These are phyloP conservation scores for Eonycteris spelaea DNA, from an alignment of 2,113 vertebrate genomes.

Conservation along the genomic window DNA sequence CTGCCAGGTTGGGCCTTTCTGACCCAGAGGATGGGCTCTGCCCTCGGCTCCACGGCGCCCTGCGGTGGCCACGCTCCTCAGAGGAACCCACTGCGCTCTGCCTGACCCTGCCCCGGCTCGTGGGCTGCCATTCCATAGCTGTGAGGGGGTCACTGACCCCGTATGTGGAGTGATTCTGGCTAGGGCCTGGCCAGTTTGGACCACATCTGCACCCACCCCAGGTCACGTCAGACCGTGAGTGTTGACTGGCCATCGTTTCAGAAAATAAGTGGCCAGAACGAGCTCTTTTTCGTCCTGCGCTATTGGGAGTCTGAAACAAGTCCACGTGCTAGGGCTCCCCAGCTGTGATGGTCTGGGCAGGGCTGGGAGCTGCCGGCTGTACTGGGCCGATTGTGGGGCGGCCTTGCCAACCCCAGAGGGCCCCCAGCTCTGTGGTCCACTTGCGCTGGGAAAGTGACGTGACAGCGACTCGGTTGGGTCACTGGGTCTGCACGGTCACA, in stretches of 20 bases:
- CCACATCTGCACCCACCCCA: fast-evolving
- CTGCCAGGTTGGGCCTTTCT: neutral
- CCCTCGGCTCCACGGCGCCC: neutral
- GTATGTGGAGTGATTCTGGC: neutral
- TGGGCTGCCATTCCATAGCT: too few species aligned
- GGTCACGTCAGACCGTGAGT: fast-evolving
- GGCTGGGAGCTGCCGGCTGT: neutral
- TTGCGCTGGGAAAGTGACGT: neutral
- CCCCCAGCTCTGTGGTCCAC: neutral
- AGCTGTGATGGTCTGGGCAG: too few species aligned
- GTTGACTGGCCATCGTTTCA: fast-evolving
- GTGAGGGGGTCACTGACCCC: neutral
- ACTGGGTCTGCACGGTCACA: neutral
- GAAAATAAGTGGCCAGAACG: neutral
- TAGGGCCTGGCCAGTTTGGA: neutral
- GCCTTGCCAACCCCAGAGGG: neutral
- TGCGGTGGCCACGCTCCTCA: neutral
- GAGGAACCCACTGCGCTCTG: fast-evolving
- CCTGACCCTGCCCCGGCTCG: neutral
- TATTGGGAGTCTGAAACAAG: neutral
- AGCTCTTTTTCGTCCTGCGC: neutral
- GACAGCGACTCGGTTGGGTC: neutral
- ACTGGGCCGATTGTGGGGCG: neutral
- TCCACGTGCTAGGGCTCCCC: neutral
- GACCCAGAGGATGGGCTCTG: neutral